Evolutionary conservation across 2,113 vertebrate species (phyloP).

Genomic region (Pterophyllum scalare): DNA sequence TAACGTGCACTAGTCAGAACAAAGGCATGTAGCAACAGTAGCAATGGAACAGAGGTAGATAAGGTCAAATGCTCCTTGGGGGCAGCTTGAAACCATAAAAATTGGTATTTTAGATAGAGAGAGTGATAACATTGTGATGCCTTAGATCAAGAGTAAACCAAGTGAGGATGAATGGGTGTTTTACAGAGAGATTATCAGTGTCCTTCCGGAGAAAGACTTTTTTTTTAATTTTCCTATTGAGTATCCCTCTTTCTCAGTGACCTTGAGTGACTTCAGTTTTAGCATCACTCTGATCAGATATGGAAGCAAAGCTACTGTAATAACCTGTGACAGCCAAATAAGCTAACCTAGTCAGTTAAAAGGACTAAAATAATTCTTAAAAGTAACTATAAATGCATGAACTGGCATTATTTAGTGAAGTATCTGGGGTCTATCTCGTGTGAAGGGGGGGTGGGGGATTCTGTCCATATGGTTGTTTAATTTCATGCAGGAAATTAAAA

Average conservation of each 20-base stretch:
- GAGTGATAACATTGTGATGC: slow-evolving; percentile 21
- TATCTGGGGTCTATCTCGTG: slow-evolving; percentile 53
- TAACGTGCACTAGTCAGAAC: slow-evolving; percentile 62
- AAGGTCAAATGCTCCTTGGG: slow-evolving; percentile 60
- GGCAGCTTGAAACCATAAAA: slow-evolving; percentile 64
- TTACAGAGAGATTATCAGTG: slow-evolving; percentile 16
- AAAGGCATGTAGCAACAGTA: slow-evolving; percentile 47
- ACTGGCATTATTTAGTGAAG: slow-evolving; percentile 60
- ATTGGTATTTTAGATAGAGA: slow-evolving; percentile 46
- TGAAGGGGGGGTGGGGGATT: slow-evolving; percentile 8
- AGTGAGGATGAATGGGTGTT: slow-evolving; percentile 40
- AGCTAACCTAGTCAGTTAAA: slow-evolving; percentile 51
- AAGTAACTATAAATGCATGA: slow-evolving; percentile 54
- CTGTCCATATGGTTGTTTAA: slow-evolving; percentile 68
- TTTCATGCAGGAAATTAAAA: slow-evolving; percentile 75
- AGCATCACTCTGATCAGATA: slow-evolving; percentile 16
- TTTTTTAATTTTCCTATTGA: slow-evolving; percentile 29
- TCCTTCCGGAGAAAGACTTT: slow-evolving; percentile 24
- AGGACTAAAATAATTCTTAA: slow-evolving; percentile 62
- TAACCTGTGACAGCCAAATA: slow-evolving; percentile 29
- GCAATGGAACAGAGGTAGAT: slow-evolving; percentile 44
- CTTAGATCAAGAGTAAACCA: slow-evolving; percentile 41
- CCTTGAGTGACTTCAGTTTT: slow-evolving; percentile 38
- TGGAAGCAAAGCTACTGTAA: neutral
- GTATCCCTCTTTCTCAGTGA: slow-evolving; percentile 3